Evolutionary conservation across 2,888 invertebrate species (phyloP), one percentile per base, ranked within the genome.

Genomic region (Itoplectis maculator): DNA sequence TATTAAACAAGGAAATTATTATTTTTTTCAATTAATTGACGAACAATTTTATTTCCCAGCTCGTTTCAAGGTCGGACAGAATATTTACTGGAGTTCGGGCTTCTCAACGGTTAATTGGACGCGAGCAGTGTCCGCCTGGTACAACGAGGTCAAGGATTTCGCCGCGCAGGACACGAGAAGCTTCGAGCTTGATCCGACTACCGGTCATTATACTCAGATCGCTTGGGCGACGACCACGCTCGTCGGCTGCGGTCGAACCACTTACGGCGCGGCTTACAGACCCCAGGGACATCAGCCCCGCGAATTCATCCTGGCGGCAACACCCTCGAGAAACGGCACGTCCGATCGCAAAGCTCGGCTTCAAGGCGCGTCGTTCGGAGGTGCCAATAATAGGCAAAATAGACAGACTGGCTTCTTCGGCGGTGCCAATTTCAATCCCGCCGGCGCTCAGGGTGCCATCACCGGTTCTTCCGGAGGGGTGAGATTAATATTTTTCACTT

Each of bases 1-100:
- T 7, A 49, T 18, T 13, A 42, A 15, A 29, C 5, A 29, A 29
- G 3, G 5, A 29, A 29, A 3, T 3, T 29, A 29, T 29, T 29
- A 29, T 29, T 29, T 3, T 29, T 5, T 2, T 29, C 6, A 49
- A 68, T 42, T 42, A 37, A n/a, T 45, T 45, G 9, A 20, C 18
- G 7, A 8, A 0, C 8, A 3, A 29, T 54, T 54, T 45, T 3
- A n/a, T 11, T 63, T 85, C 86, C 77, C 86, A 86, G 89, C 86
- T 18, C 88, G 89, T 51, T 93, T 91, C 83, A 89, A 91, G 6
- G 92, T 93, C 5, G 93, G 93, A 0, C 93, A 93, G 85, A 93
- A 92, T 80, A 88, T 93, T n/a, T 84, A 78, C 72, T 77, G 65
- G 66, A 74, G 45, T 23, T 75, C 79, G 11, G 82, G 61, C 90